phyloP scores from a whole-genome alignment of 23 tunicate species.

The Trididemnum nubilum region DNA sequence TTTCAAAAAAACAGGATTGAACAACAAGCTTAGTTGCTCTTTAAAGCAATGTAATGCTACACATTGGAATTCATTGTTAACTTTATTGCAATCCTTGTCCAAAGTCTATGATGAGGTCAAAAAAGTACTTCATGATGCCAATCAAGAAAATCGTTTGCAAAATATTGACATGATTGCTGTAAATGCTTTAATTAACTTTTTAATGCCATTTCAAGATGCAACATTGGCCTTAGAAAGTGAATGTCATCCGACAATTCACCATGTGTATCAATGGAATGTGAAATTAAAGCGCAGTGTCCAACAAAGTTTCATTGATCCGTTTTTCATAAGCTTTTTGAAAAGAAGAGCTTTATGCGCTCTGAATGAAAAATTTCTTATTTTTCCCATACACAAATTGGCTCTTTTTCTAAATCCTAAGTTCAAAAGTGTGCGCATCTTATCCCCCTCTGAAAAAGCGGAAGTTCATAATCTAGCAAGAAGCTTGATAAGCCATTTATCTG shows the following conservation, averaged over 20 bases:
- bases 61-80: background rate
- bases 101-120: too few relatives aligned
- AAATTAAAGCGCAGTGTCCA: too few relatives aligned
- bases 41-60: background rate
- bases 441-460: background rate
- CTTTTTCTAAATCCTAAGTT: constrained; percentile 17
- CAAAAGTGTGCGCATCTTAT: background rate
- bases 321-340: background rate
- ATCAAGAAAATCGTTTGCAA: background rate
- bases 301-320: background rate
- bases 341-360: background rate
- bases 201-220: background rate
- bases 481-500: too few relatives aligned
- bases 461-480: background rate
- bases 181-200: background rate
- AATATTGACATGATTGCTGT: background rate
- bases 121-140: background rate
- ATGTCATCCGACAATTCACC: background rate
- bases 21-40: background rate
- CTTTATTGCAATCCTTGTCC: background rate
- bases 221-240: constrained; percentile 6
- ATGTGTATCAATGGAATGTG: background rate
- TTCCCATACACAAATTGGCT: background rate
- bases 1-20: background rate
- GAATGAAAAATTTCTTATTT: background rate